Base-by-base conservation (phyloP, 2,797 vertebrate species). In the Scomberomorus guttatus region DNA sequence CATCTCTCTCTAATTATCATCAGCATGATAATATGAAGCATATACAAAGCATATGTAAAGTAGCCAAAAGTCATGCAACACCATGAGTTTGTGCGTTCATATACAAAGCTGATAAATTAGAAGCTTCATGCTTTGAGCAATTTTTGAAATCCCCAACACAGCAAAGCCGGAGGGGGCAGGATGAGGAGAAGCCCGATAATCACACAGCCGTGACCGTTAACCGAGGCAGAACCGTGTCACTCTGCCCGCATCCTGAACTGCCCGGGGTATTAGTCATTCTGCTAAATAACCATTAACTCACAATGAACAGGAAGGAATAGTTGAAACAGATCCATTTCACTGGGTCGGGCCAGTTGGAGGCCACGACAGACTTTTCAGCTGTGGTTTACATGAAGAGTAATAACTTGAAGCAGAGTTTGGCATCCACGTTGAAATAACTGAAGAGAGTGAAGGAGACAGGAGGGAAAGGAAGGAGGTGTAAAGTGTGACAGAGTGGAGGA, bases 231-330 rank as follows among this genome's bases (percentile, higher is more conserved):
- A 80, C 58, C 12, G 17, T 80, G 63, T 86, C 59, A 83, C 65
- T 64, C 54, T 79, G 68, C 44, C 61, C 32, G 3, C 59, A 78
- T 61, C 63, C 39, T 55, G 58, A 61, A 69, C 60, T 44, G 34
- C 75, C 66, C 61, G 17, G 34, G 37, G 48, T 63, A 74, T 83
- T 75, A 76, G 73, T 85, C 77, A 83, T 48, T 72, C 51, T 64
- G 62, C 56, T 60, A 79, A 84, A 87, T 80, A 88, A 81, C 79
- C 79, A 87, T 84, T 83, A 86, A 87, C 83, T 82, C 50, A 48
- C 22, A 83, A 79, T 64, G 59, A 84, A 71, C 61, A 79, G 68
- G 54, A 13, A 59, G 66, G 67, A 59, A 63, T 10, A n/a, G 51
- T 51, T 65, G 25, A 55, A 81, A 86, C 32, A 10, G 22, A 82